A percentile compares a stretch with the other conserved stretches of the same genome.
Evolutionary conservation across 2,113 vertebrate species (phyloP).

Genomic region (Alexandromys fortis): DNA sequence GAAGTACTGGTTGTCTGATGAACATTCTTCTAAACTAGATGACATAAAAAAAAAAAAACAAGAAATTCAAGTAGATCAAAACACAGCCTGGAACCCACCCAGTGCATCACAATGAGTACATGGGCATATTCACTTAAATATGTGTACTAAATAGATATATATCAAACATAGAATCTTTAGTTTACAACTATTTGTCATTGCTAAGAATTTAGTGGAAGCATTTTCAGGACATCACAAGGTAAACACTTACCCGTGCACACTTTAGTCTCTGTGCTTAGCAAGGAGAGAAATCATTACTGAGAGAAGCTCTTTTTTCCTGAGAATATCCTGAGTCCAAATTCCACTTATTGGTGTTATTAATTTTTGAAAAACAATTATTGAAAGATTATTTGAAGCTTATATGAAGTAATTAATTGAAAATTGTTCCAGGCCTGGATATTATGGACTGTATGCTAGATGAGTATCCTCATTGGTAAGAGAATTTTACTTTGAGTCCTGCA

Average conservation of each 20-base stretch:
- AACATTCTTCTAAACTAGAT: background rate
- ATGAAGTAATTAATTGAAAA: background rate
- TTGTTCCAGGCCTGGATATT: background rate
- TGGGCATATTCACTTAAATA: background rate
- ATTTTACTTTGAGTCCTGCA: constrained; percentile 8
- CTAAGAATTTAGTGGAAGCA: background rate
- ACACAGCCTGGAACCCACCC: background rate
- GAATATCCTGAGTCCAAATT: background rate
- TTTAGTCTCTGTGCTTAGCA: background rate
- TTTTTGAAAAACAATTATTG: background rate
- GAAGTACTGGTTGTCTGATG: background rate
- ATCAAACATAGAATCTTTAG: background rate
- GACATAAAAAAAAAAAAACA: background rate
- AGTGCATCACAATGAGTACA: background rate
- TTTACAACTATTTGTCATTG: background rate
- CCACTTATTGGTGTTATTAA: background rate
- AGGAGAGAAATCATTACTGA: background rate
- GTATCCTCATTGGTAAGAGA: background rate
- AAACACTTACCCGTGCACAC: background rate
- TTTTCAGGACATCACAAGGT: background rate
- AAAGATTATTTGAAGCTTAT: background rate
- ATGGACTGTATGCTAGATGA: accelerated
- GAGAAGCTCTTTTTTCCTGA: background rate
- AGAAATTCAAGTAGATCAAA: background rate
- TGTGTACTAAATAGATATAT: background rate